Percentiles rank a stretch among this genome's conserved stretches.
Conservation (phyloP, 2,797 vertebrate species). For the Valencia hispanica region DNA sequence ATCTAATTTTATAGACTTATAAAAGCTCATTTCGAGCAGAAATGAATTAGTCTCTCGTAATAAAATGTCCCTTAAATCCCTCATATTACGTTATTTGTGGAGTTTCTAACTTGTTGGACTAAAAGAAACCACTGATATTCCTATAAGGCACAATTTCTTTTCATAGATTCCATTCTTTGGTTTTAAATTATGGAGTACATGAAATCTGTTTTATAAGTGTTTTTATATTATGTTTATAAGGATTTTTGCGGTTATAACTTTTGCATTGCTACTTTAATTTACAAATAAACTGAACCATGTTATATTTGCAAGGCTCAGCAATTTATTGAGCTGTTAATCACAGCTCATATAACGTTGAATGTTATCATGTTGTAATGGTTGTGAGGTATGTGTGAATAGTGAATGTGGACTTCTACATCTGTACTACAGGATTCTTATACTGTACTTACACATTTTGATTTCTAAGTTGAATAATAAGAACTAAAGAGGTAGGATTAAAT, state of each 20-base stretch:
- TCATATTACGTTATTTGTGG: not conserved
- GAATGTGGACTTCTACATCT: not conserved
- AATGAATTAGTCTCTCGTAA: not conserved
- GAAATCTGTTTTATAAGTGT: not conserved
- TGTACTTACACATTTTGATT: not conserved
- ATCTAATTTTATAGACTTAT: conserved; percentile 16
- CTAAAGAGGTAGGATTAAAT: not conserved
- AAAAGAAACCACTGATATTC: not conserved
- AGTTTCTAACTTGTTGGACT: not conserved
- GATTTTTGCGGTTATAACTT: not conserved
- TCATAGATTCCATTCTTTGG: not conserved
- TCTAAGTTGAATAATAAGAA: not conserved
- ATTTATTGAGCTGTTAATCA: not conserved
- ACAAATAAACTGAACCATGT: not conserved
- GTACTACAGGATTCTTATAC: not conserved
- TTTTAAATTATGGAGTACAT: not conserved
- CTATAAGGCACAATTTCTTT: not conserved
- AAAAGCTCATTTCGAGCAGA: not conserved
- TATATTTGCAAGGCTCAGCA: not conserved
- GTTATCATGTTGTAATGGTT: not conserved
- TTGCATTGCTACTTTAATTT: not conserved
- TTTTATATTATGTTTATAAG: too few species aligned
- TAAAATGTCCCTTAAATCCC: not conserved
- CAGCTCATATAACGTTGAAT: not conserved
- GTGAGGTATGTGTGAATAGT: not conserved